These are phyloP conservation scores for Chloropsis hardwickii DNA, from an alignment of 2,113 vertebrate species.

Conservation along the genomic window DNA sequence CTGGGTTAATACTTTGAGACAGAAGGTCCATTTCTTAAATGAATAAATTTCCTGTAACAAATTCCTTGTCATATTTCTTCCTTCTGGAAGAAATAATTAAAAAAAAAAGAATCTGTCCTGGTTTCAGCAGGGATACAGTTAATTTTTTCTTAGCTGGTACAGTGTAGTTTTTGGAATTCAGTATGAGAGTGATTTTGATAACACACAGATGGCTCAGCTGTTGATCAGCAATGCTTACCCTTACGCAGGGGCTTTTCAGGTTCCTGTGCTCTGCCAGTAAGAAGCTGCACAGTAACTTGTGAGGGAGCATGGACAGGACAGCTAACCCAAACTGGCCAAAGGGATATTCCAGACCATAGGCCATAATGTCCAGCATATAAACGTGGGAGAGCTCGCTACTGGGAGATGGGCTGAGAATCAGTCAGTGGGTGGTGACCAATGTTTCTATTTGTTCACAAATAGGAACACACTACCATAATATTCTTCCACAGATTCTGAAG, in stretches of 20 bases:
- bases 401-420: neutral
- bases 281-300: neutral
- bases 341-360: fast-evolving
- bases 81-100: neutral
- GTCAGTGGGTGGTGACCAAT: neutral
- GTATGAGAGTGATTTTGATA: neutral
- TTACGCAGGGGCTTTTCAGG: neutral
- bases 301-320: neutral
- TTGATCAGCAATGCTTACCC: neutral
- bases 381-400: fast-evolving
- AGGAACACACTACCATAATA: no score
- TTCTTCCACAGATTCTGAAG: no score
- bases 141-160: neutral
- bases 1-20: neutral
- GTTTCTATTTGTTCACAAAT: no score
- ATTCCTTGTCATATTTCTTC: neutral
- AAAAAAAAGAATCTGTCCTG: neutral
- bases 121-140: neutral
- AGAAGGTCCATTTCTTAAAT: neutral
- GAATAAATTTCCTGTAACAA: neutral
- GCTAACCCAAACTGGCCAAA: neutral
- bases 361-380: neutral
- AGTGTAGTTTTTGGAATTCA: neutral
- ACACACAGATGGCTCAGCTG: neutral
- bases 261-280: neutral